Base-by-base conservation (phyloP, 2,888 invertebrate species). In the Nomada ferruginata region DNA sequence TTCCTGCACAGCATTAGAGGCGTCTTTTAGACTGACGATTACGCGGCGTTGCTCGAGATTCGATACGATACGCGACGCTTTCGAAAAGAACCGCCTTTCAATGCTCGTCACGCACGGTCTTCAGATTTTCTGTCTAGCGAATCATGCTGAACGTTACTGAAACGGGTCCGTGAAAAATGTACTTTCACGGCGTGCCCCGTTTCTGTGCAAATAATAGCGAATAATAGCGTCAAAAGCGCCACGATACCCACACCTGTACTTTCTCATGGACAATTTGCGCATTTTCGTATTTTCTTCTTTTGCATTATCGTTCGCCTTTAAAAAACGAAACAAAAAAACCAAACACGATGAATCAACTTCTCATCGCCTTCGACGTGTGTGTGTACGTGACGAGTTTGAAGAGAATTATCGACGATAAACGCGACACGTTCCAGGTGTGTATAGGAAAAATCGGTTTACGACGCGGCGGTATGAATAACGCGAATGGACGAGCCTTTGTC, bases 21-120 rank as follows among this genome's bases (percentile, higher is more conserved):
- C 72, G 75, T 83, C 64, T 74, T 5, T 36, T 60, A 59, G 79
- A 59, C 76, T 72, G 78, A 75, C 79, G 70, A 87, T 87, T 82
- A 79, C 81, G 76, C 66, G 64, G 71, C 72, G 76, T 79, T 76
- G 84, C 76, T 84, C 86, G 86, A 64, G 79, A 77, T 86, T 65
- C 80, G 63, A 42, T 57, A 60, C n/a, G 47, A 26, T 53, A 72
- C 15, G 59, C 42, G 53, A 53, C 59, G 64, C 70, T 76, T 70
- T 79, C 76, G 71, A 76, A 44, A 50, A 15, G 52, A 63, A 64
- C 59, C n/a, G 57, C 36, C 76, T 59, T 26, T 52, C 42, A n/a
- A 26, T 72, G 63, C 55, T 64, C 74, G 81, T 76, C 81, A 77
- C 75, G 81, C 85, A 85, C 83, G 77, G 69, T 11, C 81, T 23